Evolutionary conservation across 1,140 invertebrate genomes (phyloP).

Genomic region (Brachionus rubens): DNA sequence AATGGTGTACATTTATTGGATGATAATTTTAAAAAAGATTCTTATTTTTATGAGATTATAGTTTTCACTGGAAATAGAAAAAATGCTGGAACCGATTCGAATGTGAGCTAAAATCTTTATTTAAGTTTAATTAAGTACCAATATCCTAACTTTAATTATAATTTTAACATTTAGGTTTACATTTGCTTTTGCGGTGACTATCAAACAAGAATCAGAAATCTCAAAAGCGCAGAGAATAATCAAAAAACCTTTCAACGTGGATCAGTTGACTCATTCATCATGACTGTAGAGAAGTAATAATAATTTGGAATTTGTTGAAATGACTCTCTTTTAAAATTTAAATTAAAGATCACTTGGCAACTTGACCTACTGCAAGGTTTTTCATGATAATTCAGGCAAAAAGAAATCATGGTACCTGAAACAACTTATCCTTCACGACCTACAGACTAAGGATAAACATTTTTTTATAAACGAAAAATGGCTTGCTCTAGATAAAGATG

Average conservation of each 20-base stretch:
- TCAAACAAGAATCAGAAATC: conserved; percentile 6
- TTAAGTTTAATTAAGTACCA: too few relatives aligned
- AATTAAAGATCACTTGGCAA: conserved; percentile 62
- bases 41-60: conserved; percentile 64
- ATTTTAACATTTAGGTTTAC: too few relatives aligned
- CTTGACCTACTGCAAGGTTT: conserved; percentile 62
- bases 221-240: neutral
- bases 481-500: conserved; percentile 58
- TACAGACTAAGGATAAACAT: conserved; percentile 64
- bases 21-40: conserved; percentile 62
- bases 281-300: too few relatives aligned
- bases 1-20: conserved; percentile 50
- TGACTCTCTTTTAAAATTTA: too few relatives aligned
- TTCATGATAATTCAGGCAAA: conserved; percentile 65
- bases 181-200: neutral
- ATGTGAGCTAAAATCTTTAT: too few relatives aligned
- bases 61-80: conserved; percentile 63
- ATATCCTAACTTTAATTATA: too few relatives aligned
- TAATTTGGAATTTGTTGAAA: too few relatives aligned
- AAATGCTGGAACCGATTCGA: conserved; percentile 54
- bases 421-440: conserved; percentile 62
- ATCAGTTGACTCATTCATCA: conserved; percentile 61
- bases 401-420: conserved; percentile 64
- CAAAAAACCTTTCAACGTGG: conserved; percentile 53
- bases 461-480: conserved; percentile 59